These are phyloP conservation scores for Australoheros scitulus DNA, from an alignment of 2,113 vertebrate genomes.

Conservation along the genomic window DNA sequence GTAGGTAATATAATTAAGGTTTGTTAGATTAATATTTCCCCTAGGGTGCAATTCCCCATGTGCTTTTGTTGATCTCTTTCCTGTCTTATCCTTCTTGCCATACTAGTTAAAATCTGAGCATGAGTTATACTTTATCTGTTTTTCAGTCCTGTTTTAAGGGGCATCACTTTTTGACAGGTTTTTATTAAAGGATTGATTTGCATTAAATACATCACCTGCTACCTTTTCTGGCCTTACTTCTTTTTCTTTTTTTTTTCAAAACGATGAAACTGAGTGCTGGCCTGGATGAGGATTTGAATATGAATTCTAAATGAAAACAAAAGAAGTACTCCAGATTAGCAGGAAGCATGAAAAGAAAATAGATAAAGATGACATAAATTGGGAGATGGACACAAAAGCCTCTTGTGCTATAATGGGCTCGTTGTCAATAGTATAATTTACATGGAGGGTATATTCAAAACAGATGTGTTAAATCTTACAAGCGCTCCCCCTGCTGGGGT, in stretches of 20 bases:
- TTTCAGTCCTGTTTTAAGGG: background rate
- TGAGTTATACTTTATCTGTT: background rate
- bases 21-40: background rate
- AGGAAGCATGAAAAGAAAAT: background rate
- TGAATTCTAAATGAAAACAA: background rate
- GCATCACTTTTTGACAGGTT: background rate
- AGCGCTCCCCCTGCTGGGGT: conserved; percentile 16
- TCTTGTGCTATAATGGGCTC: background rate
- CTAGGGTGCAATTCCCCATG: background rate
- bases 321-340: background rate
- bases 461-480: background rate
- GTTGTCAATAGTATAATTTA: background rate
- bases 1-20: background rate
- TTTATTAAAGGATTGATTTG: background rate
- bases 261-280: background rate
- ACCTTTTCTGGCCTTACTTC: background rate
- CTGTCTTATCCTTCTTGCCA: background rate
- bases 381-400: background rate
- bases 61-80: too few relatives aligned
- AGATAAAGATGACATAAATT: background rate
- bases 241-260: too few relatives aligned
- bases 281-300: background rate
- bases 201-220: background rate
- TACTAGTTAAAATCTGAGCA: background rate
- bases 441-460: background rate